phyloP scores from a whole-genome alignment of 2,797 vertebrate genomes.

The Pipistrellus pygmaeus region DNA sequence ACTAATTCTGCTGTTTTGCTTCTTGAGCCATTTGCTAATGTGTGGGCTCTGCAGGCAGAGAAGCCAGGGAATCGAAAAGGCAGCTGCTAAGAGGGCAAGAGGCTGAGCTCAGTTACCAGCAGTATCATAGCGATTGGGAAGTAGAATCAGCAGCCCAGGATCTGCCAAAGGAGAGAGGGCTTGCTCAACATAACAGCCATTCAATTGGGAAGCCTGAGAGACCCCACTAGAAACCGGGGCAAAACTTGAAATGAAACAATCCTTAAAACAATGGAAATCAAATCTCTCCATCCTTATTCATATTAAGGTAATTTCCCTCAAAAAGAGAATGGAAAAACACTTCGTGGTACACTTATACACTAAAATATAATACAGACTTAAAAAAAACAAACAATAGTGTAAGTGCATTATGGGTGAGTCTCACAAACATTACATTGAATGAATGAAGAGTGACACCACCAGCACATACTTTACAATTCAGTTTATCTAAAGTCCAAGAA shows the following conservation, averaged over 20 bases:
- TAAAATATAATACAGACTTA: background rate
- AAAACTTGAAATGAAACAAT: background rate
- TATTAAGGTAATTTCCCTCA: background rate
- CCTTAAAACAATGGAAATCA: background rate
- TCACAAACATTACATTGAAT: background rate
- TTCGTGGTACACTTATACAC: background rate
- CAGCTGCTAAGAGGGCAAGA: background rate
- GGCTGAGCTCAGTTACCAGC: background rate
- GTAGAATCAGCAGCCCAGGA: background rate
- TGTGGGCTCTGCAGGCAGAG: background rate
- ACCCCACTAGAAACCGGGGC: background rate
- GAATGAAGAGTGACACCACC: background rate
- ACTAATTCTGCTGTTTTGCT: background rate
- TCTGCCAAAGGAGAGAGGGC: background rate
- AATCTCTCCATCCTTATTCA: background rate
- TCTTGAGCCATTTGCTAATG: background rate
- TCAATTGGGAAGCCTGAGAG: background rate
- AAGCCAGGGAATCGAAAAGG: background rate
- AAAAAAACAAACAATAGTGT: background rate
- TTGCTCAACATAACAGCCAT: background rate
- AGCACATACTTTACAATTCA: background rate
- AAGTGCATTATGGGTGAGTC: background rate
- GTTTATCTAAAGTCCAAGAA: background rate
- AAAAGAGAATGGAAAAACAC: background rate
- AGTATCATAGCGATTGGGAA: background rate